These are phyloP conservation scores for Gonocerus acuteangulatus DNA, from an alignment of 2,888 invertebrate genomes.

Conservation along the genomic window DNA sequence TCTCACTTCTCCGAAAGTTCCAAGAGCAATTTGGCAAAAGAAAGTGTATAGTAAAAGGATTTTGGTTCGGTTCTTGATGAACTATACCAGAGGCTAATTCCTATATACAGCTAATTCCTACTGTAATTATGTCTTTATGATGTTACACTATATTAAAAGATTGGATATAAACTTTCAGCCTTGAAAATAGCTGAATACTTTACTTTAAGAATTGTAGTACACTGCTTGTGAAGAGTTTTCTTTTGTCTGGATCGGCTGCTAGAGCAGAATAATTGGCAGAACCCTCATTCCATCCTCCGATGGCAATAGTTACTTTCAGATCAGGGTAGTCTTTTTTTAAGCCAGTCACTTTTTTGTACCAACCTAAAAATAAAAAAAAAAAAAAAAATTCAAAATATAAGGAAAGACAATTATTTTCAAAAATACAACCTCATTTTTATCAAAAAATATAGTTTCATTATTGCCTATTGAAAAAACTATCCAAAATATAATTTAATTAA, in stretches of 20 bases:
- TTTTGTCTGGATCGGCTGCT: slow-evolving; percentile 55
- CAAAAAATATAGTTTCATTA: neutral
- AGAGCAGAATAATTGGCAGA: slow-evolving; percentile 64
- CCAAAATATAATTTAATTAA: neutral
- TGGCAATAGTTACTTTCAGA: slow-evolving; percentile 64
- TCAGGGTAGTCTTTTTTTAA: slow-evolving; percentile 61
- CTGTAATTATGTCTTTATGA: no score
- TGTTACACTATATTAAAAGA: no score
- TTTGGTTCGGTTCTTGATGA: no score
- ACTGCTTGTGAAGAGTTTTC: slow-evolving; percentile 62
- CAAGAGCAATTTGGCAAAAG: no score
- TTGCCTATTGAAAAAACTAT: neutral
- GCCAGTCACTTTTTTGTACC: slow-evolving; percentile 57
- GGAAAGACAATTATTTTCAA: no score
- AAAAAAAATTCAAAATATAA: no score
- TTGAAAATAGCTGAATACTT: slow-evolving; percentile 20
- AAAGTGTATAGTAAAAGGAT: no score
- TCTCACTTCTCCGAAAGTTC: no score
- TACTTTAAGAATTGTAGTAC: slow-evolving; percentile 61
- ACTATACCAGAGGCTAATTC: no score
- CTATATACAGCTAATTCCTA: no score
- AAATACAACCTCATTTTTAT: neutral
- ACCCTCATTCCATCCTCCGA: slow-evolving; percentile 90
- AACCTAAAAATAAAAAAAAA: slow-evolving; percentile 40
- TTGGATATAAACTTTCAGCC: no score